Evolutionary conservation across 35 echinoderm and acorn worm genomes (phyloP).

Genomic region (Heliocidaris tuberculata): DNA sequence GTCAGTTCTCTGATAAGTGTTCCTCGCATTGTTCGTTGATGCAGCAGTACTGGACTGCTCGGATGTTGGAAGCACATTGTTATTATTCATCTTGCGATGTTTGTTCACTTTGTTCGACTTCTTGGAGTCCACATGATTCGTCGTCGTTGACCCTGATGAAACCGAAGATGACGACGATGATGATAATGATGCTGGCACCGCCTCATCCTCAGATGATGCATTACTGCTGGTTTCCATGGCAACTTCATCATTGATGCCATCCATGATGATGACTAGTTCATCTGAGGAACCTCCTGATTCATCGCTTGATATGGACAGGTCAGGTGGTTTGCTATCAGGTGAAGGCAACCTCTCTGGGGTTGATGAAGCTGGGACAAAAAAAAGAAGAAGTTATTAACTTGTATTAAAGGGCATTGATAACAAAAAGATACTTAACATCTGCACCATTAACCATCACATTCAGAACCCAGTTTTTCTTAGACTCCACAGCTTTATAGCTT

Average conservation of each 20-base stretch:
- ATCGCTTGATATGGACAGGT: background rate
- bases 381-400: background rate
- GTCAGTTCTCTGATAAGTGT: background rate
- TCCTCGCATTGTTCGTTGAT: background rate
- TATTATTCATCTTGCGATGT: slow-evolving; percentile 48
- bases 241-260: slow-evolving; percentile 33
- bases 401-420: background rate
- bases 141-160: background rate
- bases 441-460: no score
- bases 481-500: no score
- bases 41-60: slow-evolving; percentile 14
- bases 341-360: slow-evolving; percentile 19
- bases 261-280: slow-evolving; percentile 36
- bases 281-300: slow-evolving; percentile 36
- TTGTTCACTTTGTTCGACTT: slow-evolving; percentile 50
- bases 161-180: background rate
- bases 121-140: slow-evolving; percentile 67
- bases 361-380: background rate
- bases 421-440: no score
- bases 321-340: slow-evolving; percentile 40
- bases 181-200: background rate
- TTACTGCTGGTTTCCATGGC: slow-evolving; percentile 29
- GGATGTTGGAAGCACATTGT: slow-evolving; percentile 33
- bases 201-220: slow-evolving; percentile 23
- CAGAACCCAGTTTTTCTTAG: no score